Percentiles rank a stretch among this genome's conserved stretches.
Conservation (phyloP, 1,140 invertebrate species). For the Drosophila guanche region DNA sequence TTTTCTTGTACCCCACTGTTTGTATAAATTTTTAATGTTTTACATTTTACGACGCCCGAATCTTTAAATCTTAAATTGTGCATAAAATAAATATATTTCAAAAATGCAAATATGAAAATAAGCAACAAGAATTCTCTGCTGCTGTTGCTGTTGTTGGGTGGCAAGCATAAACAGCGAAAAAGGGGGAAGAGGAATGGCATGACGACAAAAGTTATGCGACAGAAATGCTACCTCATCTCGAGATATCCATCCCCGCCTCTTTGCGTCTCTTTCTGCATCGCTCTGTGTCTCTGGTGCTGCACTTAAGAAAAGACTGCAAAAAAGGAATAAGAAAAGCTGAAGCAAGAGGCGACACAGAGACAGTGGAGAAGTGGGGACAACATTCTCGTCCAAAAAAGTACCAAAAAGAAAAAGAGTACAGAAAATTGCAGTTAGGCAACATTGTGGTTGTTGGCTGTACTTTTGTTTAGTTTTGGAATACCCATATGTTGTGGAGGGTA, state of each 20-base stretch:
- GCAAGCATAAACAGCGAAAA: conserved; percentile 32
- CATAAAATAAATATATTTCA: conserved; percentile 45
- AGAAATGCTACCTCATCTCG: conserved; percentile 44
- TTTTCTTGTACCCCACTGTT: not conserved
- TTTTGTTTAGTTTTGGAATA: conserved; percentile 1
- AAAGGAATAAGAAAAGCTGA: conserved; percentile 3
- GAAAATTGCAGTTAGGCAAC: conserved; percentile 48
- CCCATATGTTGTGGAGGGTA: no score
- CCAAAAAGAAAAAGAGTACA: conserved; percentile 6
- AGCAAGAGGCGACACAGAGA: conserved; percentile 1
- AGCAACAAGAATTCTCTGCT: conserved; percentile 3
- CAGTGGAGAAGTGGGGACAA: conserved; percentile 19
- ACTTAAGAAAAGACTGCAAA: conserved; percentile 6
- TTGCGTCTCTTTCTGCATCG: not conserved
- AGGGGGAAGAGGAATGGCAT: conserved; percentile 43
- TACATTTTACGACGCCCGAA: conserved; percentile 25
- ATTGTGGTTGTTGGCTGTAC: conserved; percentile 20
- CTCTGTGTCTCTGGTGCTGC: no score
- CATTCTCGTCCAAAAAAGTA: conserved; percentile 58
- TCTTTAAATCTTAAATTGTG: conserved; percentile 56
- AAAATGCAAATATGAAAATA: conserved; percentile 7
- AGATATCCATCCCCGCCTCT: not conserved
- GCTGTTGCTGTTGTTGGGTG: conserved; percentile 1
- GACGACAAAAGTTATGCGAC: conserved; percentile 62
- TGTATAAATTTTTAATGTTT: not conserved